phyloP scores from a whole-genome alignment of 2,888 invertebrate genomes.

The Hanleya hanleyi region DNA sequence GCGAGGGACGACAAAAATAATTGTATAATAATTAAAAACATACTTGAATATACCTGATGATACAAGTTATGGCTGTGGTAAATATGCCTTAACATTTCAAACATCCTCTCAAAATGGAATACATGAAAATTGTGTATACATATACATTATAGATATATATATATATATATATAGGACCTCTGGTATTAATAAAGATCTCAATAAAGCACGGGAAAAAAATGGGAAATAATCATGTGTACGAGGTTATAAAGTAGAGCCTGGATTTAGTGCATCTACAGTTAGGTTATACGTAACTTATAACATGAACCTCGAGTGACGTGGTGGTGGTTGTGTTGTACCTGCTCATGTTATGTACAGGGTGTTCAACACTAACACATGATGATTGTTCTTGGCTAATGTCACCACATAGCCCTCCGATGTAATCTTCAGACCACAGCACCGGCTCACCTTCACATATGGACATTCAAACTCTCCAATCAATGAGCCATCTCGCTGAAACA shows the following conservation, averaged over 20 bases:
- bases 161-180: not conserved
- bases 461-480: slow-evolving; percentile 88
- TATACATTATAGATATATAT: slow-evolving; percentile 3
- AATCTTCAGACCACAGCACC: slow-evolving; percentile 97
- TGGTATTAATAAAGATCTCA: slow-evolving; percentile 5
- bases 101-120: slow-evolving; percentile 11
- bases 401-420: slow-evolving; percentile 95
- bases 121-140: slow-evolving; percentile 11
- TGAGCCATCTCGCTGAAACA: slow-evolving; percentile 89
- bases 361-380: slow-evolving; percentile 93
- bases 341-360: slow-evolving; percentile 71
- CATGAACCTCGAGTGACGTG: too few species aligned
- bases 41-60: slow-evolving; percentile 10
- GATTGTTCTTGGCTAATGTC: slow-evolving; percentile 97
- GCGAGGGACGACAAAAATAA: slow-evolving; percentile 11
- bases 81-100: slow-evolving; percentile 7
- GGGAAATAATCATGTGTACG: not conserved
- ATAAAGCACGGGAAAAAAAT: slow-evolving; percentile 8
- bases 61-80: slow-evolving; percentile 8
- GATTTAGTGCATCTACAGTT: too few species aligned
- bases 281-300: too few species aligned
- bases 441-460: slow-evolving; percentile 97
- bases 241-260: too few species aligned
- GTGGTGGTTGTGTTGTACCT: too few species aligned
- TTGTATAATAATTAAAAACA: slow-evolving; percentile 12